Conservation (phyloP, 2,797 vertebrate genomes). For the Moxostoma hubbsi region DNA sequence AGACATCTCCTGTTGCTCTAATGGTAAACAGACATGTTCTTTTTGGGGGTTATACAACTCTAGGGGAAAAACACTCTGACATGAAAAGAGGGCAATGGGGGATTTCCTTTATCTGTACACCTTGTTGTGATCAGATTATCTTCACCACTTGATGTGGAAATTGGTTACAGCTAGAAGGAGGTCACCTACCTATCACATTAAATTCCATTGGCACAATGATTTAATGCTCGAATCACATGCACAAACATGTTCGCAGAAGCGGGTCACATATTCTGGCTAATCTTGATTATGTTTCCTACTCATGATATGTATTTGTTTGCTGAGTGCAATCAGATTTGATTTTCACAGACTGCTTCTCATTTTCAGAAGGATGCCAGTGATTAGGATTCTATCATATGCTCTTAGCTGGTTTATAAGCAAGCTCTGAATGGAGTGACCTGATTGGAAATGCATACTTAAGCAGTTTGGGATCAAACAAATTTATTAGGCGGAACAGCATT, state of each 20-base stretch:
- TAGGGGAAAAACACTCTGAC: neutral
- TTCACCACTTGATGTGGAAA: constrained; percentile 52
- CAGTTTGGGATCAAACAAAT: constrained; percentile 58
- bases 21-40: constrained; percentile 14
- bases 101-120: constrained; percentile 48
- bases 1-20: constrained; percentile 5
- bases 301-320: constrained; percentile 59
- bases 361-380: constrained; percentile 61
- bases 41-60: neutral
- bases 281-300: constrained; percentile 61
- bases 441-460: constrained; percentile 64
- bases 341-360: constrained; percentile 66
- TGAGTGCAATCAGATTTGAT: constrained; percentile 69
- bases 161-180: constrained; percentile 51
- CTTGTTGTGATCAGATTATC: constrained; percentile 49
- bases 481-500: constrained; percentile 65
- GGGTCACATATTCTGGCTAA: constrained; percentile 58
- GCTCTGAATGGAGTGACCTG: constrained; percentile 61
- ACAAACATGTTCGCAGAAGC: constrained; percentile 53
- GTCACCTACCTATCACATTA: constrained; percentile 63
- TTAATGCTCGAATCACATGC: constrained; percentile 55
- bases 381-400: constrained; percentile 65
- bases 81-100: constrained; percentile 18
- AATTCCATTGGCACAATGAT: constrained; percentile 40
- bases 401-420: constrained; percentile 62